A percentile compares a stretch with the other conserved stretches of the same genome.
Conservation (phyloP, 2,888 invertebrate species). For the Hypselothyrea guttata region DNA sequence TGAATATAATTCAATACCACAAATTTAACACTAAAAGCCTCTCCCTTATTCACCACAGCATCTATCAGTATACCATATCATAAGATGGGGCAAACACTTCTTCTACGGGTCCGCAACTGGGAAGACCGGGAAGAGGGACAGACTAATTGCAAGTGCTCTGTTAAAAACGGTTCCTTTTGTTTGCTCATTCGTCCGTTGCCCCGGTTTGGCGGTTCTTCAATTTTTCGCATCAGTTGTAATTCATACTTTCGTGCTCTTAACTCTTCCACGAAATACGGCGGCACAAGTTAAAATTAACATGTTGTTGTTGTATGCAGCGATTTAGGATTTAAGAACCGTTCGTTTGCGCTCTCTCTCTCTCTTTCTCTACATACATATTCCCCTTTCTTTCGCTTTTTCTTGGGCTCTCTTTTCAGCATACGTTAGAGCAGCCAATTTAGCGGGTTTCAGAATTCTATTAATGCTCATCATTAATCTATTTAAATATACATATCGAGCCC, state of each 20-base stretch:
- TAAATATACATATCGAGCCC: no score
- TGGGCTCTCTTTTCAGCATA: neutral
- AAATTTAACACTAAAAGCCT: no score
- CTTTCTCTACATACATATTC: slow-evolving; percentile 16
- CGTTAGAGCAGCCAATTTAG: no score
- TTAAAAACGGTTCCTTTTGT: slow-evolving; percentile 63
- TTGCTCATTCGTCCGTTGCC: slow-evolving; percentile 58
- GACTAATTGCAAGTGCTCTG: slow-evolving; percentile 18
- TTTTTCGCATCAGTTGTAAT: slow-evolving; percentile 78
- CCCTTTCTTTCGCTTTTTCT: slow-evolving; percentile 24
- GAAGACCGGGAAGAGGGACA: neutral
- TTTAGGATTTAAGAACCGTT: slow-evolving; percentile 74
- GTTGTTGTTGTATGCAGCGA: slow-evolving; percentile 57
- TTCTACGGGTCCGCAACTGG: no score
- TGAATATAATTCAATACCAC: no score
- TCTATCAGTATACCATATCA: no score
- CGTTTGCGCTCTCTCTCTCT: slow-evolving; percentile 55
- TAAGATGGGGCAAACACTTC: no score
- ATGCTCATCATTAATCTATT: no score
- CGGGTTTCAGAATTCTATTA: no score
- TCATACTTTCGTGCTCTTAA: slow-evolving; percentile 68
- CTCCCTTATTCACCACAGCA: no score
- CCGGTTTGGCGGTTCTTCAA: slow-evolving; percentile 62
- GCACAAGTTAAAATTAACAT: slow-evolving; percentile 71
- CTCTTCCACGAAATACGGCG: slow-evolving; percentile 73